These are phyloP conservation scores for Acanthurus lineatus DNA, from an alignment of 2,797 vertebrate species.

Conservation along the genomic window DNA sequence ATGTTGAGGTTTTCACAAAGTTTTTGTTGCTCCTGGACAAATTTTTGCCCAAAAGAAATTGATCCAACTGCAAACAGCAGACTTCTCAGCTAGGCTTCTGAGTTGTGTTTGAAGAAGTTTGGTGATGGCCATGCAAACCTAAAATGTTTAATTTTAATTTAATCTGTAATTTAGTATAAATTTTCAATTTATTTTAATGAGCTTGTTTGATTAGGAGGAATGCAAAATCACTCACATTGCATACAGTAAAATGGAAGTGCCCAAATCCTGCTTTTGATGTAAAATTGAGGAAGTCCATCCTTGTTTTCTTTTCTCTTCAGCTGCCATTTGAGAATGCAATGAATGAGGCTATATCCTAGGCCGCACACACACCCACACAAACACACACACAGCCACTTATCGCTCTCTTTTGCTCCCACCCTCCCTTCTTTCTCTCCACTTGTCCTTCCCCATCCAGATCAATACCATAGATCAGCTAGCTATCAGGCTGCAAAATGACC, in stretches of 20 bases:
- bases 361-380: slow-evolving; percentile 28
- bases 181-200: slow-evolving; percentile 56
- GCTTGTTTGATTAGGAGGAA: slow-evolving; percentile 2
- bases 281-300: slow-evolving; percentile 26
- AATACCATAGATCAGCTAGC: slow-evolving; percentile 92
- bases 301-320: slow-evolving; percentile 11
- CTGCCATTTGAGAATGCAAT: slow-evolving; percentile 64
- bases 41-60: neutral
- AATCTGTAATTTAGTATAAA: slow-evolving; percentile 26
- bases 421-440: slow-evolving; percentile 51
- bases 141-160: slow-evolving; percentile 41
- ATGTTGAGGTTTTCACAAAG: neutral
- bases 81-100: neutral
- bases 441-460: slow-evolving; percentile 81
- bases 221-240: neutral
- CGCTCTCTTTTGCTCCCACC: slow-evolving; percentile 41
- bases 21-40: neutral
- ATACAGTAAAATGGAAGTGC: neutral
- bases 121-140: neutral
- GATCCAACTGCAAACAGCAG: neutral
- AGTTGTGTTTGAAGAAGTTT: neutral
- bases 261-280: neutral
- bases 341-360: slow-evolving; percentile 67
- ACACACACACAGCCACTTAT: slow-evolving; percentile 56
- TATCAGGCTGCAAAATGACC: slow-evolving; percentile 94